Base-by-base conservation (phyloP, 2,113 vertebrate species). In the Pteropus alecto region DNA sequence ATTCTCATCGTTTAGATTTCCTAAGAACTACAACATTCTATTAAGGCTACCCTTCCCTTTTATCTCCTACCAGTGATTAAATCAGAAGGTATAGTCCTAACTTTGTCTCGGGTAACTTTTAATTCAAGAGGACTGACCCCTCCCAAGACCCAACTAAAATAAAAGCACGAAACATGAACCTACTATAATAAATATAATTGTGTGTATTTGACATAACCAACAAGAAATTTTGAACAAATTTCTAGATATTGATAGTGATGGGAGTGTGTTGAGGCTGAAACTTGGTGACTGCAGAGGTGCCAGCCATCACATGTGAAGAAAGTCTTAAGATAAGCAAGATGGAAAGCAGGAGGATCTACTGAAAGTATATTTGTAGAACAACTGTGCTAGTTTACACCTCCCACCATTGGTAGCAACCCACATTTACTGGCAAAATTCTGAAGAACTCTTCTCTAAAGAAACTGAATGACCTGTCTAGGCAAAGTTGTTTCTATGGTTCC, bases 121-220 rank as follows among this genome's bases (percentile, higher is more conserved):
- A 85, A 30, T 73, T 76, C 58, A 78, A 74, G 78, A 97, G 67
- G 15, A 67, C 14, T 38, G 33, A 74, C 56, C 85, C 38, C 13
- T 86, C 33, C 60, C 24, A 19, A 96, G 38, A 33, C 19, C 14
- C 26, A 90, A 74, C 0, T 76, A 15, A 93, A 90, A 94, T 63
- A 43, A 38, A 83, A 85, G 60, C 38, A 71, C 35, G 26, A 79
- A 61, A n/a, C 93, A 82, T 67, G 54, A 93, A 77, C 43, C 16
- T 13, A 43, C 22, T 58, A 46, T n/a, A 92, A 89, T 93, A 79
- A 95, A 43, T n/a, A 63, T 28, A 77, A 94, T 2, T 67, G 7
- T 73, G 16, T 83, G 22, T 60, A n/a, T 79, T 79, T 90, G 93
- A 87, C 38, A 95, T 56, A 96, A 71, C 35, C 48, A 94, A 65